phyloP scores from a whole-genome alignment of 2,797 vertebrate species.

The Melanotaenia nigrans region DNA sequence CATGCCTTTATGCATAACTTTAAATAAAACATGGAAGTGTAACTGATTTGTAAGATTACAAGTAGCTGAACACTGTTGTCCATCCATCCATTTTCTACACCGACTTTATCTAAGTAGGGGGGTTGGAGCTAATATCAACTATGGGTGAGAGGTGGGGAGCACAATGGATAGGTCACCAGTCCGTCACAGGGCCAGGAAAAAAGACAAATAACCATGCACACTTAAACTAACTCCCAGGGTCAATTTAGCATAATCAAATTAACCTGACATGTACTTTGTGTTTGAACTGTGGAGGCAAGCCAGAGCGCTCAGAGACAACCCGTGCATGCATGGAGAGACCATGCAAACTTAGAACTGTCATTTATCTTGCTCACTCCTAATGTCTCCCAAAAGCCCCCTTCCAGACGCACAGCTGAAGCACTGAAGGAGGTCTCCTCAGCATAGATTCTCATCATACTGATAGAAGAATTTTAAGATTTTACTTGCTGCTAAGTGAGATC shows the following conservation, averaged over 20 bases:
- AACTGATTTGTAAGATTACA: constrained; percentile 29
- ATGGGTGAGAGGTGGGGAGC: too few species aligned
- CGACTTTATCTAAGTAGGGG: too few species aligned
- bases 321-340: constrained; percentile 26
- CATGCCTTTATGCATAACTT: constrained; percentile 15
- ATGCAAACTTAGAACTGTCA: constrained; percentile 53
- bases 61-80: constrained; percentile 20
- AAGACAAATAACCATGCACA: too few species aligned
- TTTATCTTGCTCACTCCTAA: constrained; percentile 51
- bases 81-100: too few species aligned
- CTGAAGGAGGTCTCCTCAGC: constrained; percentile 32
- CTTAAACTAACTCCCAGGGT: too few species aligned
- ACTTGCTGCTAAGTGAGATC: constrained; percentile 19
- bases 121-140: too few species aligned
- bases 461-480: constrained; percentile 25
- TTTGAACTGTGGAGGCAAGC: too few species aligned
- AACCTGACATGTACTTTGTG: too few species aligned
- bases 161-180: too few species aligned
- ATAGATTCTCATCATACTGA: constrained; percentile 39
- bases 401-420: constrained; percentile 51
- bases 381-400: constrained; percentile 49
- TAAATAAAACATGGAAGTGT: constrained; percentile 9
- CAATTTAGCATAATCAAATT: too few species aligned
- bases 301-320: too few species aligned
- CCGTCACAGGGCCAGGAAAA: too few species aligned